Base-by-base conservation (phyloP, 1,140 invertebrate species). In the Tetramorium simillimum region DNA sequence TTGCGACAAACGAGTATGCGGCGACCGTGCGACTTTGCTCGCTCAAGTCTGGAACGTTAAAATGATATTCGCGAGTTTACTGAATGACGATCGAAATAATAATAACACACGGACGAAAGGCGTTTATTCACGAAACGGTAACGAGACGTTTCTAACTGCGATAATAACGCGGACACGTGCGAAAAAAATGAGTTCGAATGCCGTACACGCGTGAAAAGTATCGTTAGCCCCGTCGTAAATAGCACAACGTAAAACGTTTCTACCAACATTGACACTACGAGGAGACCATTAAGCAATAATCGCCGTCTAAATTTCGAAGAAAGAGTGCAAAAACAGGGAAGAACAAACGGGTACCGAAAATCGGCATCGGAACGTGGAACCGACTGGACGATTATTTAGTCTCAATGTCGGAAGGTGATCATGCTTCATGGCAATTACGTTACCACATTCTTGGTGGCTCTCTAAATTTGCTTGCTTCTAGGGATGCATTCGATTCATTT, bases 391-490 rank as follows among this genome's bases (percentile, higher is more conserved):
- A 88, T 90, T 58, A 85, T 90, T 67, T 86, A 72, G 87, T 85
- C 77, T 87, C 80, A 88, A 92, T 92, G 86, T 86, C 85, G 88
- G 91, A 88, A 92, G 80, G 90, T 93, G 91, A 88, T 92, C 94
- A 95, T 95, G 94, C 94, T 95, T 94, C 93, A 94, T 94, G 93
- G 91, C 93, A 95, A 84, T 94, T 94, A 94, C 91, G 81, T 93
- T 93, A 92, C 93, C 91, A 94, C 92, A 94, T 94, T 93, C 92
- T 69, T 95, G 94, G 92, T 94, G 94, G 93, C 87, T 94, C 94
- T 95, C 91, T 78, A 94, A 95, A 94, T 94, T 91, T 92, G 91
- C 91, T 92, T 91, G 91, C 90, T 92, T 91, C 65, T 73, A 69
- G 87, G 65, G 90, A 91, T 91, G 87, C 86, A 89, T 88, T 58